These are phyloP conservation scores for Hipparchia semele DNA, from an alignment of 2,888 invertebrate genomes.

Conservation along the genomic window DNA sequence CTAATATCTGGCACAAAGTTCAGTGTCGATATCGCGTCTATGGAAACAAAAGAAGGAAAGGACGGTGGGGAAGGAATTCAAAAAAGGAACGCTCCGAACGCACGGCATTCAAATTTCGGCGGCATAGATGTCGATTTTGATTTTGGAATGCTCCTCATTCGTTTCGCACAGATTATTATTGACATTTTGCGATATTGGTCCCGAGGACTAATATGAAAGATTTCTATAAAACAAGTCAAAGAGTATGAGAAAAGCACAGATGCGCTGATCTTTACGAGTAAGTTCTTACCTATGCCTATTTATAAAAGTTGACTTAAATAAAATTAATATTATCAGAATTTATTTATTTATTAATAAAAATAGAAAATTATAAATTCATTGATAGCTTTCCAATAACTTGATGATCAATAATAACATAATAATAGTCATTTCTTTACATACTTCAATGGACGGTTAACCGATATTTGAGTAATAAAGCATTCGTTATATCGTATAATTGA, in stretches of 20 bases:
- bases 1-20: constrained; percentile 78
- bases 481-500: constrained; percentile 42
- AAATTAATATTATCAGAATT: too few species aligned
- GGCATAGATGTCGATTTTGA: constrained; percentile 51
- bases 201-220: constrained; percentile 13
- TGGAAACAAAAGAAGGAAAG: constrained; percentile 64
- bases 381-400: constrained; percentile 10
- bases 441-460: constrained; percentile 34
- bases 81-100: constrained; percentile 55
- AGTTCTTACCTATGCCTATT: background rate
- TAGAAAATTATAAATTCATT: constrained; percentile 3
- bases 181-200: constrained; percentile 31
- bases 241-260: constrained; percentile 3
- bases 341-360: too few species aligned
- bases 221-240: background rate
- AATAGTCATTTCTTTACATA: background rate
- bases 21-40: constrained; percentile 69
- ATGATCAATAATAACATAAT: constrained; percentile 11
- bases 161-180: constrained; percentile 36
- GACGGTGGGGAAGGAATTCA: constrained; percentile 60
- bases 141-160: constrained; percentile 47
- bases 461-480: constrained; percentile 44
- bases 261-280: background rate
- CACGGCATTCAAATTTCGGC: constrained; percentile 48
- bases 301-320: background rate